Conservation (phyloP, 2,888 invertebrate genomes). For the Gryllus longicercus region DNA sequence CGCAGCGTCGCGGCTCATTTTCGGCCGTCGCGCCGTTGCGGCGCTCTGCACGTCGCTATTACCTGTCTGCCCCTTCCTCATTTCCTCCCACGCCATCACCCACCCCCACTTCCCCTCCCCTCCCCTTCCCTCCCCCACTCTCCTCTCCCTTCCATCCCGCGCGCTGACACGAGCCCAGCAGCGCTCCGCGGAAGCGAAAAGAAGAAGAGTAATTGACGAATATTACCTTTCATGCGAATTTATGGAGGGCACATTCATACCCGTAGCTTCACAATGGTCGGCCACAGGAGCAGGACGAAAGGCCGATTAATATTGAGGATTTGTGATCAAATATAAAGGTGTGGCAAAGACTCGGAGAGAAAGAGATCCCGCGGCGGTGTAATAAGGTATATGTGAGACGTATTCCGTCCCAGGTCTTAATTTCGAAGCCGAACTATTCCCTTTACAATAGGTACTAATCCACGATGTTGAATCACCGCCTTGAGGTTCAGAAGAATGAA, state of each 20-base stretch:
- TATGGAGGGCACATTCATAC: slow-evolving; percentile 17
- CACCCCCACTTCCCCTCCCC: not conserved
- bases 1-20: too few relatives aligned
- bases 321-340: not conserved
- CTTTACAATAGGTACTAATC: too few relatives aligned
- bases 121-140: not conserved
- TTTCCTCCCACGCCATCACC: not conserved
- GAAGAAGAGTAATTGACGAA: slow-evolving; percentile 17
- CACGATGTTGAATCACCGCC: too few relatives aligned
- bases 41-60: not conserved
- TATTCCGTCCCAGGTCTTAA: too few relatives aligned
- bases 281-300: slow-evolving; percentile 17
- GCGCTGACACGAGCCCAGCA: not conserved
- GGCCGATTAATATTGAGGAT: slow-evolving; percentile 8
- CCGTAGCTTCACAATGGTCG: not conserved
- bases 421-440: too few relatives aligned
- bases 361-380: not conserved
- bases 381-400: not conserved
- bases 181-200: not conserved
- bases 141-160: not conserved
- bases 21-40: too few relatives aligned
- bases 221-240: slow-evolving; percentile 9
- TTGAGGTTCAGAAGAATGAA: too few relatives aligned
- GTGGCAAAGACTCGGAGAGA: not conserved
- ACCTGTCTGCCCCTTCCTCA: not conserved